phyloP scores from a whole-genome alignment of 2,113 vertebrate genomes.

The Amblyopsis rosae region DNA sequence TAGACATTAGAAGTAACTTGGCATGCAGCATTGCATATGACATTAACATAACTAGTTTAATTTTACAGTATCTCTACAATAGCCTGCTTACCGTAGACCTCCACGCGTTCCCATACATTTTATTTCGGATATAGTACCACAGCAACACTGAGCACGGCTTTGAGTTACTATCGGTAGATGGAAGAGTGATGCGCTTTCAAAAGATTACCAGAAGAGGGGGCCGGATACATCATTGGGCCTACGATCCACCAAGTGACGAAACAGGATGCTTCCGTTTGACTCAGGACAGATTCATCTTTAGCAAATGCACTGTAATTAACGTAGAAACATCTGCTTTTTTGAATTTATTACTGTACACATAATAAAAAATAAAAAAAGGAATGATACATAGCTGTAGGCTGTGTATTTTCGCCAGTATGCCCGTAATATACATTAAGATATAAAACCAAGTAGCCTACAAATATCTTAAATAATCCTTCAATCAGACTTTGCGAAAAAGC shows the following conservation, averaged over 20 bases:
- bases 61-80: no score
- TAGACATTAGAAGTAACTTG: not conserved
- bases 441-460: conserved; percentile 60
- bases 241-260: no score
- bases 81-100: conserved; percentile 75
- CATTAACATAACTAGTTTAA: no score
- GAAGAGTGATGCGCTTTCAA: not conserved
- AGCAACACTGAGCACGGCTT: not conserved
- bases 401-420: conserved; percentile 29
- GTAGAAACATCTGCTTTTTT: no score
- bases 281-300: no score
- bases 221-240: not conserved
- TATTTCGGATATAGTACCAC: conserved; percentile 16
- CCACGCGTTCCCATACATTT: conserved; percentile 76
- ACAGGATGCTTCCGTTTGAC: no score
- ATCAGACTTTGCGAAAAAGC: conserved; percentile 41
- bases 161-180: not conserved
- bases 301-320: no score
- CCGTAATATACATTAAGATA: conserved; percentile 53
- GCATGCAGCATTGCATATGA: not conserved
- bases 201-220: not conserved
- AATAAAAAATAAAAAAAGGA: not conserved
- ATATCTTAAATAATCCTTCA: conserved; percentile 52
- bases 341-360: no score
- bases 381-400: conserved; percentile 19